Evolutionary conservation across 2,888 invertebrate genomes (phyloP).

Genomic region (Orthonychiurus folsomi): DNA sequence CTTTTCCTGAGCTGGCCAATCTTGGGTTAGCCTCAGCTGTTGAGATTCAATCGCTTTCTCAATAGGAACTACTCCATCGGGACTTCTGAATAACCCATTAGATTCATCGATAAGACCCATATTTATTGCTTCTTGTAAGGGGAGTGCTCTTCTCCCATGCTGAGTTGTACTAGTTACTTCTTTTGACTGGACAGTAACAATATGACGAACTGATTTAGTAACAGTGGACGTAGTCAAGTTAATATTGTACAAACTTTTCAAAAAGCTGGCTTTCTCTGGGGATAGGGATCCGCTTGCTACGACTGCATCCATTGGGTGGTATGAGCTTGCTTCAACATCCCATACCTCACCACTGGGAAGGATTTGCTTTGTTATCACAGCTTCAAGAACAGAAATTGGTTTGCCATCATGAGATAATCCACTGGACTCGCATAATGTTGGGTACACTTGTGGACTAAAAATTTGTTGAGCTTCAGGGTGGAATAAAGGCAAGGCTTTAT

Average conservation of each 20-base stretch:
- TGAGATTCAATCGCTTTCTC: slow-evolving; percentile 47
- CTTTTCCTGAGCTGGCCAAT: slow-evolving; percentile 24
- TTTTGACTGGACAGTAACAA: slow-evolving; percentile 65
- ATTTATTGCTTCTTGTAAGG: slow-evolving; percentile 67
- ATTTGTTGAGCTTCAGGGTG: slow-evolving; percentile 70
- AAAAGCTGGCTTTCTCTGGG: slow-evolving; percentile 74
- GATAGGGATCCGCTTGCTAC: slow-evolving; percentile 75
- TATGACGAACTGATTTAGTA: slow-evolving; percentile 71
- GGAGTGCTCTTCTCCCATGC: slow-evolving; percentile 49
- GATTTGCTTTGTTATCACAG: slow-evolving; percentile 74
- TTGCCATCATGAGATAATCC: slow-evolving; percentile 28
- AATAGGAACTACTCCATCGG: slow-evolving; percentile 45
- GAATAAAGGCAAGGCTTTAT: slow-evolving; percentile 42
- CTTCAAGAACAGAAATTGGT: slow-evolving; percentile 77
- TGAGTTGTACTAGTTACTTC: slow-evolving; percentile 45
- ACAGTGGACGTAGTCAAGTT: slow-evolving; percentile 79
- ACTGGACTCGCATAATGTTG: slow-evolving; percentile 34
- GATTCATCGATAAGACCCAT: slow-evolving; percentile 71
- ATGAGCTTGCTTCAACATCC: slow-evolving; percentile 60
- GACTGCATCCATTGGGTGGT: slow-evolving; percentile 73
- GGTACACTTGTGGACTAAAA: slow-evolving; percentile 66
- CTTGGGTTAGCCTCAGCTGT: slow-evolving; percentile 31
- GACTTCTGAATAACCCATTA: slow-evolving; percentile 58
- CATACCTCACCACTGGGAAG: slow-evolving; percentile 81
- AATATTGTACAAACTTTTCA: slow-evolving; percentile 76